Evolutionary conservation across 2,888 invertebrate genomes (phyloP), one percentile per base, ranked within the genome.

Genomic region (Machimus atricapillus): DNA sequence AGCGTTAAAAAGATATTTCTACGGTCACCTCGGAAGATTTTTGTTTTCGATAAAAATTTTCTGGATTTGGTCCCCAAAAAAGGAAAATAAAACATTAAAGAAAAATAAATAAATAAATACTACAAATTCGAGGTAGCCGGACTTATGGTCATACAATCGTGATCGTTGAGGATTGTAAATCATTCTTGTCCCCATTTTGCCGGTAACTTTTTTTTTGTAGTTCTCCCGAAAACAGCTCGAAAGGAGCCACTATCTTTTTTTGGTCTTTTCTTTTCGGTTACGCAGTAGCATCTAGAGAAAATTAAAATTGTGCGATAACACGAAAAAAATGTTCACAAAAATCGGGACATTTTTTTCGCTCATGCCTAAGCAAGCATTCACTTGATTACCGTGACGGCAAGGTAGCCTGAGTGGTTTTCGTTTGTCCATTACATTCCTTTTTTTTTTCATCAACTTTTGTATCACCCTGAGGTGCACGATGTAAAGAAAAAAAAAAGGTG

Each of bases 41-140:
- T 52, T 79, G 52, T 52, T 52, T 79, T 79, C 31, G 79, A 79
- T 79, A 79, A 66, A 66, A 66, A 79, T n/a, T 79, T 79, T 46
- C 52, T 79, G 79, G 79, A 79, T 79, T 16, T 46, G 31, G 43
- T 56, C 2, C 2, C 43, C 43, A 12, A 16, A 79, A 79, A 79
- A n/a, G 27, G 2, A 23, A 19, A 19, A 12, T 1, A 23, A 19
- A 58, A n/a, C 23, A 8, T 37, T 37, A 12, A 12, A 66, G 12
- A 2, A 23, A 66, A 12, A 66, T 31, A 23, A 19, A 2, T 2
- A 9, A 66, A 46, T 4, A 46, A 9, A 66, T 27, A 58, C 23
- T 58, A 23, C 12, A 66, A 27, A 23, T 23, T 12, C 66, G 27
- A 66, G 66, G 79, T 52, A 78, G n/a, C 31, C 79, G 79, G n/a